Evolutionary conservation across 2,113 vertebrate species (phyloP).

Genomic region (Pluvialis apricaria): DNA sequence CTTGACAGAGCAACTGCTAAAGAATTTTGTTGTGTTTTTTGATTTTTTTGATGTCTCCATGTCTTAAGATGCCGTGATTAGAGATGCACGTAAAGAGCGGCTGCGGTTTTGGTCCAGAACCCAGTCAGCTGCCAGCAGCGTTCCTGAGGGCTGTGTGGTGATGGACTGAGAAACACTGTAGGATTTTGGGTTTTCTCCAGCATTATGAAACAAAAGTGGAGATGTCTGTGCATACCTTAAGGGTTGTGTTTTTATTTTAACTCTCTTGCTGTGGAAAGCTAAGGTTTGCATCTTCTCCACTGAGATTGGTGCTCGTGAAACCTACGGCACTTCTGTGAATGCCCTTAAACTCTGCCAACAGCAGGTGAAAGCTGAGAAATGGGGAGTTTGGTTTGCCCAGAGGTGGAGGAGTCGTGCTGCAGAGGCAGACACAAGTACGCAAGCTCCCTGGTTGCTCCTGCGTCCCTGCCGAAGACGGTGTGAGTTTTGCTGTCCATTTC

Average conservation of each 20-base stretch:
- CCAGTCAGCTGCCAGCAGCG: not conserved
- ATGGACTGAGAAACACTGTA: not conserved
- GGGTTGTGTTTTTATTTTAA: not conserved
- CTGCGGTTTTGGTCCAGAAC: constrained; percentile 1
- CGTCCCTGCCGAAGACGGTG: not conserved
- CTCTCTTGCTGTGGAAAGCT: not conserved
- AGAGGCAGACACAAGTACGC: not conserved
- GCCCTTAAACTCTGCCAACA: not conserved
- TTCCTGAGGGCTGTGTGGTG: constrained; percentile 27
- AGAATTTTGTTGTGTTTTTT: not conserved
- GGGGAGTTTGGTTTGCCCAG: not conserved
- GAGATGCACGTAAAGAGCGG: not conserved
- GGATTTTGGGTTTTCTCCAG: constrained; percentile 20
- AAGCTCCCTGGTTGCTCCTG: not conserved
- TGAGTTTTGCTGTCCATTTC: not conserved
- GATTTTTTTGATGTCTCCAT: not conserved
- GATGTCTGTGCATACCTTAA: not conserved
- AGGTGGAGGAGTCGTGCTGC: not conserved
- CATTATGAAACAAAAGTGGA: constrained; percentile 6
- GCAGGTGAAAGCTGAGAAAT: not conserved
- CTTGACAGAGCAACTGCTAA: not conserved
- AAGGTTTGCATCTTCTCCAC: not conserved
- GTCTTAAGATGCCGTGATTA: not conserved
- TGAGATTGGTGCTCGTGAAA: not conserved
- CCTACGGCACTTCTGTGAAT: not conserved